A percentile compares a stretch with the other conserved stretches of the same genome.
phyloP scores from a whole-genome alignment of 2,888 invertebrate species.

The Aspidiotus destructor region DNA sequence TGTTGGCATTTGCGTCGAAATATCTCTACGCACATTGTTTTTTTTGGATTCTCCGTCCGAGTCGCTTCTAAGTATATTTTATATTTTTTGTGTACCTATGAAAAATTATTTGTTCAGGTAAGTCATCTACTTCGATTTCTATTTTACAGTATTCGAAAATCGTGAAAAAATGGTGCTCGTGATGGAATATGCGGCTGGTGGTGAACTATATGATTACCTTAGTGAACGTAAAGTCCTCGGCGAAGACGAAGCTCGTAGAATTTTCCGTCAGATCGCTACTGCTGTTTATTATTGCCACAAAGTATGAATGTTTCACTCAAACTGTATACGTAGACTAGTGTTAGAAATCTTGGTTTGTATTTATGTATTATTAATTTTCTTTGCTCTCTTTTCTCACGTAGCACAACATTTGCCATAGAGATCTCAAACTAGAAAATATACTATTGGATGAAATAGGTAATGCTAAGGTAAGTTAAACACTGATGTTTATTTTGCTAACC shows the following conservation, averaged over 20 bases:
- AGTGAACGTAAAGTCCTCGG: slow-evolving; percentile 81
- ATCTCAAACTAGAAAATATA: slow-evolving; percentile 92
- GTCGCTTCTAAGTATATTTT: too few relatives aligned
- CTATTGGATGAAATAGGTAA: slow-evolving; percentile 84
- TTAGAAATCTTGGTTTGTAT: too few relatives aligned
- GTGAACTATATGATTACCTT: slow-evolving; percentile 91
- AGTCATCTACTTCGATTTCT: background rate
- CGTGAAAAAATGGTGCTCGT: slow-evolving; percentile 98
- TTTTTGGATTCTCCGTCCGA: too few relatives aligned
- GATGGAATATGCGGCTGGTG: slow-evolving; percentile 98
- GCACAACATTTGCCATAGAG: slow-evolving; percentile 93
- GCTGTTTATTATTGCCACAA: slow-evolving; percentile 97
- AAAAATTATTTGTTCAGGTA: too few relatives aligned
- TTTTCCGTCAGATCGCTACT: slow-evolving; percentile 92
- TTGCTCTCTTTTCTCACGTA: slow-evolving; percentile 37
- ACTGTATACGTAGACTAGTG: background rate
- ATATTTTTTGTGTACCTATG: too few relatives aligned
- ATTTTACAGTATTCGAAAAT: slow-evolving; percentile 88
- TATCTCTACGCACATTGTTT: too few relatives aligned
- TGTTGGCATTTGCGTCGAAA: too few relatives aligned
- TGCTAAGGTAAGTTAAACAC: slow-evolving; percentile 68
- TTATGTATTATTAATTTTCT: background rate
- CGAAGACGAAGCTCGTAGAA: slow-evolving; percentile 84
- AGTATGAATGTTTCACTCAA: slow-evolving; percentile 40
- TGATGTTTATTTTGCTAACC: too few relatives aligned